Base-by-base conservation (phyloP, 2,888 invertebrate genomes). In the Clivina fossor region DNA sequence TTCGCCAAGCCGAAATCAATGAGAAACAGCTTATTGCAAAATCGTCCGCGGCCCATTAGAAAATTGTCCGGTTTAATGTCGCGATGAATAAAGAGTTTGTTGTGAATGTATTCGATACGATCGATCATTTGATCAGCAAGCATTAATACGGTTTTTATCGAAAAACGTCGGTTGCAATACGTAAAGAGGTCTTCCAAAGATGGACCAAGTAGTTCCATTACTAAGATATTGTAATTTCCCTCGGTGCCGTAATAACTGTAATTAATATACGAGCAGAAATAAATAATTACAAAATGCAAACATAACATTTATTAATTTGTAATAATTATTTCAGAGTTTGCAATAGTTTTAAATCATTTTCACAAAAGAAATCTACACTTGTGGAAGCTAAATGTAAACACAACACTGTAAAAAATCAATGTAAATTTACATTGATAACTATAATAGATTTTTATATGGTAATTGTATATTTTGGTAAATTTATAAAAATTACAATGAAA, bases 1-100 rank as follows among this genome's bases (percentile, higher is more conserved):
- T 99, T 99, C 78, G 99, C 99, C 82, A 99, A 85, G 77, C 99
- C 99, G 83, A 99, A 99, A 86, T 99, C 99, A 73, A 96, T 96
- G 76, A 97, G 84, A 79, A 93, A 96, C 50, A 97, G 82, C 80
- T 93, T 93, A 78, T 94, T 93, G 79, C 93, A 93, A 71, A 93
- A 92, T 64, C 92, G 84, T 20, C 94, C 94, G 79, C 98, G 88
- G 75, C 98, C 98, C 79, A 99, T 95, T 76, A 99, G 86, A 82
- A 99, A 99, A 81, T 99, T 99, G 80, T 99, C 98, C 68, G 98
- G 98, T 78, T 99, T 99, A 61, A 99, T 93, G 80, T 99, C 99
- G 71, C 99, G 86, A 80, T 97, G 99, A 79, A 99, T 99, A 76
- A 99, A 85, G 80, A 97, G 94, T 77, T 96, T 93, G 75, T 93